A percentile compares a stretch with the other conserved stretches of the same genome.
phyloP scores from a whole-genome alignment of 2,113 vertebrate species.

The Globicephala melas region DNA sequence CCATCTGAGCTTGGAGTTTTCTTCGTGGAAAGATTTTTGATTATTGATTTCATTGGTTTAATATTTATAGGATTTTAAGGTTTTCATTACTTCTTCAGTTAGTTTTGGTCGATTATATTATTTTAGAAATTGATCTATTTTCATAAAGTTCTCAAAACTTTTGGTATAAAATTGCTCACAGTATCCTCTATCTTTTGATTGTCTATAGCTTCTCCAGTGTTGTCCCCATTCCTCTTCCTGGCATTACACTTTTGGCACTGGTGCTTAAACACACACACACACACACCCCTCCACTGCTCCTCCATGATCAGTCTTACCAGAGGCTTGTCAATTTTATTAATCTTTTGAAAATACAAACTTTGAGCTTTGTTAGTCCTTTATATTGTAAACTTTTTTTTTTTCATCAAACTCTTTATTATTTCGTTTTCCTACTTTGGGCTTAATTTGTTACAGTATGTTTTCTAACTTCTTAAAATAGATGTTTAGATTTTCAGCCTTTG shows the following conservation, averaged over 20 bases:
- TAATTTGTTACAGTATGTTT: background rate
- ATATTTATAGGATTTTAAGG: background rate
- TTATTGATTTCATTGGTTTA: background rate
- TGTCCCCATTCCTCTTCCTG: background rate
- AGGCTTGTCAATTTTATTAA: background rate
- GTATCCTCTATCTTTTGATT: background rate
- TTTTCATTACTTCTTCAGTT: background rate
- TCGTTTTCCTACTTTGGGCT: constrained; percentile 10
- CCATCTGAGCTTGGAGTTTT: background rate
- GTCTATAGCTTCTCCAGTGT: background rate
- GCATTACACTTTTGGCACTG: background rate
- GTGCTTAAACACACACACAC: too few species aligned
- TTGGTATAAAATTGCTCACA: background rate
- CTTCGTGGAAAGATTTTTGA: background rate
- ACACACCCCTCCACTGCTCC: background rate
- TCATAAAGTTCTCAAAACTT: constrained; percentile 23
- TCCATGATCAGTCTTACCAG: background rate
- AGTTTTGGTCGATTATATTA: background rate
- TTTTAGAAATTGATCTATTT: background rate
- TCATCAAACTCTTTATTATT: background rate
- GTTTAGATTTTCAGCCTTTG: background rate
- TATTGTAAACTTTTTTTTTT: background rate
- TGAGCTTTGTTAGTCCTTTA: background rate
- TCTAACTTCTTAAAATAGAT: constrained; percentile 19
- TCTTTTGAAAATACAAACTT: background rate